Evolutionary conservation across 1,140 invertebrate genomes (phyloP).

Genomic region (Neodiprion lecontei): DNA sequence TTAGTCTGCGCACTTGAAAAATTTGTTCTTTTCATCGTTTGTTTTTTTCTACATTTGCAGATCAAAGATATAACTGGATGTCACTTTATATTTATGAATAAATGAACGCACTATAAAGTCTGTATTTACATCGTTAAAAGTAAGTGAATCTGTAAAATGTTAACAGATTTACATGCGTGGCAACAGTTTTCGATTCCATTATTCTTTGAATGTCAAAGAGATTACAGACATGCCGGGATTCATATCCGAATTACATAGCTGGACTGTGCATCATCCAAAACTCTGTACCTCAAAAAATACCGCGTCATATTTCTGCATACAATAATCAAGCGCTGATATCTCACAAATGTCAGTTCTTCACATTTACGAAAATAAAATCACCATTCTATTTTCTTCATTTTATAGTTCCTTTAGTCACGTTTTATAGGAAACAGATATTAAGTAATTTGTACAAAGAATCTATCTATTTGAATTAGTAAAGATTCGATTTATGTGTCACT

Average conservation of each 20-base stretch:
- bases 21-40: no score
- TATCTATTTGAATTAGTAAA: neutral
- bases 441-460: neutral
- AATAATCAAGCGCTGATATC: neutral
- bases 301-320: neutral
- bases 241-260: neutral
- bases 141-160: neutral
- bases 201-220: neutral
- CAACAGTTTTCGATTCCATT: neutral
- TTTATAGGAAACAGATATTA: slow-evolving; percentile 1
- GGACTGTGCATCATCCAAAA: neutral
- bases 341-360: neutral
- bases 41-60: no score
- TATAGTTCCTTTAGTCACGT: neutral
- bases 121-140: slow-evolving; percentile 3
- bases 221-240: neutral
- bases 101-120: neutral
- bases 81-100: neutral
- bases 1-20: no score
- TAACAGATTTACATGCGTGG: neutral
- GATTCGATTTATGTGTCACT: slow-evolving; percentile 85
- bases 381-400: neutral
- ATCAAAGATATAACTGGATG: no score
- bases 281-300: neutral
- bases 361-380: slow-evolving; percentile 3